Base-by-base conservation (phyloP, 2,888 invertebrate genomes). In the Pristionchus fissidentatus region DNA sequence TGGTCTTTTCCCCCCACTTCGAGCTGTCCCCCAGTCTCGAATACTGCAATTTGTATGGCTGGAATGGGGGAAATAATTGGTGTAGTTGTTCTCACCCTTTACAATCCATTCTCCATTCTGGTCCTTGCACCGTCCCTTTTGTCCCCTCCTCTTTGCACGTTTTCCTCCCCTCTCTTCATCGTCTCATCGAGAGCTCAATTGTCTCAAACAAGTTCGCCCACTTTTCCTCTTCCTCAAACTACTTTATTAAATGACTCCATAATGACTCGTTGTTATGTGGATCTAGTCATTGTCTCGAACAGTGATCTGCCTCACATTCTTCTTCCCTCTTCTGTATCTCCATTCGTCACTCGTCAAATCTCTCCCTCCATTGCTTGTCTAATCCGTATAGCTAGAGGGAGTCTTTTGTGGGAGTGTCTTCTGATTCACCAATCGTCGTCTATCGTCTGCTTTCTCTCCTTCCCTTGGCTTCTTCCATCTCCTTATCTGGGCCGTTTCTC, bases 371-470 rank as follows among this genome's bases (percentile, higher is more conserved):
- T 70, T 70, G 70, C 70, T 70, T 70, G 70, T 70, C 70, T 70
- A 70, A 70, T 70, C 70, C 70, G 70, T 70, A 70, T 41, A 70
- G 70, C 70, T 41, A 41, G 70, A 41, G 26, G 57, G 38, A 38
- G 66, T 70, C 70, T 43, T 70, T 70, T 70, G 70, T 43, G 43
- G 66, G 70, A 70, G 70, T 70, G 70, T 70, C 70, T 70, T 70
- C 70, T 70, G 70, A 70, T 41, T 70, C 70, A 70, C 10, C 62
- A n/a, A n/a, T n/a, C n/a, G n/a, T n/a, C n/a, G n/a, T n/a, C n/a
- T n/a, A n/a, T 35, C 35, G 55, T 55, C 55, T 32, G 1, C 13
- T n/a, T n/a, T n/a, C n/a, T n/a, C 32, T 66, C 35, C 19, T 38
- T 66, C 70, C n/a, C 70, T 70, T 38, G 70, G 70, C n/a, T n/a